These are phyloP conservation scores for Poeciliopsis turrubarensis DNA, from an alignment of 2,113 vertebrate genomes.

Conservation along the genomic window DNA sequence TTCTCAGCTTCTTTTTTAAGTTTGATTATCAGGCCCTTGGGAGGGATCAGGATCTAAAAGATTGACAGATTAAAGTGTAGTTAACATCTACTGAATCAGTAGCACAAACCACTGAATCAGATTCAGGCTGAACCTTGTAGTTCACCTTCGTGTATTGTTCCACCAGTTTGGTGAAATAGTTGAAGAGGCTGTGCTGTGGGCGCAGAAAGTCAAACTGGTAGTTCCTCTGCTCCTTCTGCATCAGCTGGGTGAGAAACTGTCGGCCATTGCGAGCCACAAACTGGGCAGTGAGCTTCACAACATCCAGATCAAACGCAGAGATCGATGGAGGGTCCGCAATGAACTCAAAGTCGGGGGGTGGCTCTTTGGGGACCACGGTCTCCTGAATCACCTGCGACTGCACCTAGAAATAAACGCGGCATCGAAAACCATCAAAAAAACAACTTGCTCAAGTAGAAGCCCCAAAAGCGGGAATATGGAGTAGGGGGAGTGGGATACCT, in stretches of 20 bases:
- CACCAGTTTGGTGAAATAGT: conserved; percentile 98
- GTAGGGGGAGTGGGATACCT: conserved; percentile 74
- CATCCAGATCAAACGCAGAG: conserved; percentile 95
- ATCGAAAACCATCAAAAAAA: neutral
- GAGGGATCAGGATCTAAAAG: conserved; percentile 91
- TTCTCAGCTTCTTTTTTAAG: conserved; percentile 96
- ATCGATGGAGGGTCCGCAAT: conserved; percentile 98
- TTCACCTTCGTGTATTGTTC: conserved; percentile 98
- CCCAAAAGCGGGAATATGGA: neutral
- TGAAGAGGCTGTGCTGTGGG: conserved; percentile 98
- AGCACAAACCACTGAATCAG: neutral
- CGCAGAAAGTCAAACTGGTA: conserved; percentile 98
- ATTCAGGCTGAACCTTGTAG: neutral
- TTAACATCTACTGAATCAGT: conserved; percentile 1
- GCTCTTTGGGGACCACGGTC: conserved; percentile 92
- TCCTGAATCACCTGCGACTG: conserved; percentile 98
- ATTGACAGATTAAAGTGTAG: conserved; percentile 46
- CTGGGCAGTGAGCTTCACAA: conserved; percentile 97
- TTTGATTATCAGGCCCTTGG: conserved; percentile 92
- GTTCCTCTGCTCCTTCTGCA: conserved; percentile 99
- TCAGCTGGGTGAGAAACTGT: conserved; percentile 97
- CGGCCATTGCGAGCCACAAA: conserved; percentile 96
- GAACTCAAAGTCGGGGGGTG: conserved; percentile 96
- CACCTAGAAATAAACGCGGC: conserved; percentile 75
- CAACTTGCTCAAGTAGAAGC: neutral